These are phyloP conservation scores for Argyra leucocephala DNA, from an alignment of 2,888 invertebrate species.

Conservation along the genomic window DNA sequence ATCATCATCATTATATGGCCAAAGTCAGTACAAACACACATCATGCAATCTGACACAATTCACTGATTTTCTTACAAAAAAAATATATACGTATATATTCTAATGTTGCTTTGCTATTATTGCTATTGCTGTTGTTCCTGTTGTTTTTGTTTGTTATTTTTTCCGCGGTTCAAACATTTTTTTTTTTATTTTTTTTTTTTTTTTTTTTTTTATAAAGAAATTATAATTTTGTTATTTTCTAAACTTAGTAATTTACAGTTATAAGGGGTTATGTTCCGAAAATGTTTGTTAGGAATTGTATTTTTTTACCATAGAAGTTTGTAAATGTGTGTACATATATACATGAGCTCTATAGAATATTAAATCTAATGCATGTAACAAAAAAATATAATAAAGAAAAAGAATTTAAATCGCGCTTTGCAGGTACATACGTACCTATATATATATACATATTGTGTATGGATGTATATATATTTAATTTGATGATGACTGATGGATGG, in stretches of 20 bases:
- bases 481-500: conserved; percentile 1
- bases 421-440: not conserved
- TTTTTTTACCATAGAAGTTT: too few relatives aligned
- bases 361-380: too few relatives aligned
- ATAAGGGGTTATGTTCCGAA: not conserved
- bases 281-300: too few relatives aligned
- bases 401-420: not conserved
- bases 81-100: not conserved
- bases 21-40: not conserved
- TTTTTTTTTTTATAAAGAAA: not conserved
- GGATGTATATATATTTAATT: not conserved
- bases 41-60: conserved; percentile 1
- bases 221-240: not conserved
- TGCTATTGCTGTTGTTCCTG: too few relatives aligned
- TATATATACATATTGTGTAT: not conserved
- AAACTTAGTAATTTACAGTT: not conserved
- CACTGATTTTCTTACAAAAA: not conserved
- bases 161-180: not conserved
- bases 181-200: too few relatives aligned
- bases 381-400: not conserved
- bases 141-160: too few relatives aligned
- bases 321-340: too few relatives aligned
- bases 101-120: not conserved
- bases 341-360: too few relatives aligned
- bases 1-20: too few relatives aligned